Evolutionary conservation across 2,888 invertebrate genomes (phyloP).

Genomic region (Steinernema hermaphroditum): DNA sequence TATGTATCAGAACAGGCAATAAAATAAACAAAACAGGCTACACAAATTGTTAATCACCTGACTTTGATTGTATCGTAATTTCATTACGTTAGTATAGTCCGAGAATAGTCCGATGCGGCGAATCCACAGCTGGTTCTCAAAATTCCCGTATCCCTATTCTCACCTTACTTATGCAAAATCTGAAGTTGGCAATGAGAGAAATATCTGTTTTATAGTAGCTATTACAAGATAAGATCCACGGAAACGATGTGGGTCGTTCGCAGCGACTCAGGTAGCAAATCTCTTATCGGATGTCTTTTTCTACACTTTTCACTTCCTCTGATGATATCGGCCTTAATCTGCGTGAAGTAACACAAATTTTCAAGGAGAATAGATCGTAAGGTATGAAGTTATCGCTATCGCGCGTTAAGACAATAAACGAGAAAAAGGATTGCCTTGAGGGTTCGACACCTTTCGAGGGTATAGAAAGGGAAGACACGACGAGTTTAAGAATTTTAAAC

Average conservation of each 20-base stretch:
- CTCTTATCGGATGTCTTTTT: background rate
- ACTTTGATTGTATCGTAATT: no score
- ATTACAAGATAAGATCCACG: background rate
- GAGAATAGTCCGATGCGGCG: no score
- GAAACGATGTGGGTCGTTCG: constrained; percentile 8
- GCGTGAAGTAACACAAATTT: background rate
- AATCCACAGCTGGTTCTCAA: no score
- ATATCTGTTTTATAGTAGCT: background rate
- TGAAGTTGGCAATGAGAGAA: background rate
- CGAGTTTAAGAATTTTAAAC: background rate
- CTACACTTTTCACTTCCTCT: background rate
- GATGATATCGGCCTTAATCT: constrained; percentile 8
- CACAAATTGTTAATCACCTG: no score
- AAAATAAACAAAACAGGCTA: no score
- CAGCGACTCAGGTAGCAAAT: background rate
- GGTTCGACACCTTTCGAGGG: constrained; percentile 24
- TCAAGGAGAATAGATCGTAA: background rate
- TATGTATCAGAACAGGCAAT: no score
- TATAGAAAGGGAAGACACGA: constrained; percentile 1
- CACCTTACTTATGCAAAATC: background rate
- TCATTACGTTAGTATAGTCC: no score
- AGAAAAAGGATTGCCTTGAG: constrained; percentile 6
- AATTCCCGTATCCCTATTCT: no score
- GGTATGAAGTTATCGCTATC: background rate
- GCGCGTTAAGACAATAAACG: background rate